Conservation (phyloP, 2,113 vertebrate genomes). For the Boleophthalmus pectinirostris region DNA sequence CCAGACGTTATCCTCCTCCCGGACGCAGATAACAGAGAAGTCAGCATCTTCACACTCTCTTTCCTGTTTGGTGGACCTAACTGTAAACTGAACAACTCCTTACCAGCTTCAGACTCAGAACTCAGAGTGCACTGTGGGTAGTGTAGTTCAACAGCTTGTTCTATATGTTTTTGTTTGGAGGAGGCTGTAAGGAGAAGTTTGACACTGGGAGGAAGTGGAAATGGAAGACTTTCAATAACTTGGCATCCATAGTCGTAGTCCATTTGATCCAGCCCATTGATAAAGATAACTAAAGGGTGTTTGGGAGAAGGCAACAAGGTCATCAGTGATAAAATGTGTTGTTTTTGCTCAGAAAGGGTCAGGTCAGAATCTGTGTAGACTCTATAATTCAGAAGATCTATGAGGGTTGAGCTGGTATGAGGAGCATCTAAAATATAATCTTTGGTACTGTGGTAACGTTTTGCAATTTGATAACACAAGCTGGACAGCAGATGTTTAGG, state of each 20-base stretch:
- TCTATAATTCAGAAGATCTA: neutral
- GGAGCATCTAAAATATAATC: slow-evolving; percentile 6
- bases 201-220: slow-evolving; percentile 65
- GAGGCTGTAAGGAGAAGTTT: slow-evolving; percentile 73
- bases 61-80: slow-evolving; percentile 64
- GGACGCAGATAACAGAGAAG: slow-evolving; percentile 56
- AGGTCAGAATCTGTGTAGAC: slow-evolving; percentile 20
- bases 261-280: slow-evolving; percentile 75
- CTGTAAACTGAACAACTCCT: slow-evolving; percentile 45
- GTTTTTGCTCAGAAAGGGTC: slow-evolving; percentile 50
- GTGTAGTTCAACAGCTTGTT: slow-evolving; percentile 45
- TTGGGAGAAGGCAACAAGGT: slow-evolving; percentile 46
- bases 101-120: neutral
- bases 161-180: slow-evolving; percentile 37
- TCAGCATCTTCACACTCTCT: slow-evolving; percentile 65
- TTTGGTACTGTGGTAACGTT: slow-evolving; percentile 38
- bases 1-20: slow-evolving; percentile 80
- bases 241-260: slow-evolving; percentile 21
- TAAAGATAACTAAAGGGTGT: slow-evolving; percentile 69
- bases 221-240: slow-evolving; percentile 68
- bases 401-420: neutral
- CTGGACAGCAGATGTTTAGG: slow-evolving; percentile 61
- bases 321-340: slow-evolving; percentile 68
- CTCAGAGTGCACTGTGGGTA: slow-evolving; percentile 36
- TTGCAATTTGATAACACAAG: slow-evolving; percentile 68